These are phyloP conservation scores for Chelonoidis abingdonii DNA, from an alignment of 2,113 vertebrate species.

Conservation along the genomic window DNA sequence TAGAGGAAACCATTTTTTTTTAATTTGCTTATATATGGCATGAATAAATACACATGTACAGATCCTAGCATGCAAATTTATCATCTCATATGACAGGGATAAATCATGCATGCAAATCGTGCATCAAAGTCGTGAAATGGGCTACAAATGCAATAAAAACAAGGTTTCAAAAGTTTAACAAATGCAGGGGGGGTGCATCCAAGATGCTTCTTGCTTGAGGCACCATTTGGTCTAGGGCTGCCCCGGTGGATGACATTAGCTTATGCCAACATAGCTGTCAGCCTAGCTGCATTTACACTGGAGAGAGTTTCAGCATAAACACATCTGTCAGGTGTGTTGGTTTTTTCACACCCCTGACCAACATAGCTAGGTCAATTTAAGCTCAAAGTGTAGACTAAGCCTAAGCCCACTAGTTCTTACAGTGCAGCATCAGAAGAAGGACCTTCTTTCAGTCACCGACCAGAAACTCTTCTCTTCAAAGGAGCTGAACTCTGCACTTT, in stretches of 20 bases:
- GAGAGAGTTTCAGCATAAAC: background rate
- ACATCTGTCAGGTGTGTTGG: background rate
- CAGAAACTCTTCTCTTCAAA: background rate
- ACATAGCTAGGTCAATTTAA: background rate
- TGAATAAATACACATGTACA: no score
- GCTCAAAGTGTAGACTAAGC: background rate
- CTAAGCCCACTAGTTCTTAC: background rate
- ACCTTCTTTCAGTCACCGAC: background rate
- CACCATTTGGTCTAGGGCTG: no score
- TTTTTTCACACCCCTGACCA: background rate
- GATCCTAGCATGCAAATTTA: no score
- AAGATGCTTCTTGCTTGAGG: no score
- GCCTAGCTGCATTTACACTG: background rate
- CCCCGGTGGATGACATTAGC: background rate
- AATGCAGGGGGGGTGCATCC: no score
- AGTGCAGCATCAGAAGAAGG: background rate
- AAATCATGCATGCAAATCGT: no score
- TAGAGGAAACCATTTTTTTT: no score
- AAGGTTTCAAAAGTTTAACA: no score
- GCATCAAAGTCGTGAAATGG: no score
- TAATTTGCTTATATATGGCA: no score
- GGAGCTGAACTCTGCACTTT: slow-evolving; percentile 2
- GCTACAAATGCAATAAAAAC: no score
- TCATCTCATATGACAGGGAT: no score
- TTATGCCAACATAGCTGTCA: background rate